A percentile compares a stretch with the other conserved stretches of the same genome.
These are phyloP conservation scores for Melieria omissa DNA, from an alignment of 2,888 invertebrate species.

Conservation along the genomic window DNA sequence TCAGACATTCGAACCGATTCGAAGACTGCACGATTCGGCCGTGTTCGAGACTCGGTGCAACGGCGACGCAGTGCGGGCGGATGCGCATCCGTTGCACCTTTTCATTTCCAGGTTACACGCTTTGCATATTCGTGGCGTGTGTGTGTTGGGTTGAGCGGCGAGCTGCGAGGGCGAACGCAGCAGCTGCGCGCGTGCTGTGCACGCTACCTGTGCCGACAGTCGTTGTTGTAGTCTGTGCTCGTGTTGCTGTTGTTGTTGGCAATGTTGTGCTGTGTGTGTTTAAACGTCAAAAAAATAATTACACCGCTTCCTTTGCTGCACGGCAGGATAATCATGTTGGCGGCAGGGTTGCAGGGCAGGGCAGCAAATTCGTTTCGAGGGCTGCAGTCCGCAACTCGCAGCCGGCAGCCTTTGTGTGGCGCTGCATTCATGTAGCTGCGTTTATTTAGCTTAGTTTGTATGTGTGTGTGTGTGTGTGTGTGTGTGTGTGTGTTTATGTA, in stretches of 20 bases:
- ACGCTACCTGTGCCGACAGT: not conserved
- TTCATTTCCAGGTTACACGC: too few relatives aligned
- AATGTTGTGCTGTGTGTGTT: not conserved
- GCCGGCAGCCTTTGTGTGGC: too few relatives aligned
- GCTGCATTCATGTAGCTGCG: not conserved
- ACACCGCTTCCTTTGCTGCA: slow-evolving; percentile 18
- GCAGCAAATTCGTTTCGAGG: too few relatives aligned
- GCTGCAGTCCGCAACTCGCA: too few relatives aligned
- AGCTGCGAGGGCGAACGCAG: not conserved
- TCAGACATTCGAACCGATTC: too few relatives aligned
- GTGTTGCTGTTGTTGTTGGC: not conserved
- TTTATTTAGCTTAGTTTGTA: not conserved
- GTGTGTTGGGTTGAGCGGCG: not conserved
- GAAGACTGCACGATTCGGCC: too few relatives aligned
- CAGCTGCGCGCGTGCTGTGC: not conserved
- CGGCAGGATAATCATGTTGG: not conserved
- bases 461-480: not conserved
- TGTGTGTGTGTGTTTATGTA: not conserved
- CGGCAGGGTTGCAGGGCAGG: not conserved
- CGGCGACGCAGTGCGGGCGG: too few relatives aligned
- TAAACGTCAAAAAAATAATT: slow-evolving; percentile 31
- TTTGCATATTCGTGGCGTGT: not conserved
- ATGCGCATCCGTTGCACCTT: too few relatives aligned
- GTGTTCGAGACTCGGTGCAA: too few relatives aligned
- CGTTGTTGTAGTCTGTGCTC: not conserved